phyloP scores from a whole-genome alignment of 2,888 invertebrate genomes.

The Scaptomyza tumidula region DNA sequence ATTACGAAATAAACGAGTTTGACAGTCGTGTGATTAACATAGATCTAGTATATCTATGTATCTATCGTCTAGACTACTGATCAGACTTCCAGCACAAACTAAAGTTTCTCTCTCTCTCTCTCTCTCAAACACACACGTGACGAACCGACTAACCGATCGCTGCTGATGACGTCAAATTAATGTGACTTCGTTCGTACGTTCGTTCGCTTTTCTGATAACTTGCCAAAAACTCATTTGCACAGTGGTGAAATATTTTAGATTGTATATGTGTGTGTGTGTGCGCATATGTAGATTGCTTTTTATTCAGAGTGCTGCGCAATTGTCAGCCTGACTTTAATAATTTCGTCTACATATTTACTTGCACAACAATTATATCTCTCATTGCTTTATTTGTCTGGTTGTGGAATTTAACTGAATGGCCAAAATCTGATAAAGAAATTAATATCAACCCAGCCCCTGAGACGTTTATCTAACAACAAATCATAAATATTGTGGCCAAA shows the following conservation, averaged over 20 bases:
- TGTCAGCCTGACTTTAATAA: slow-evolving; percentile 50
- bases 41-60: slow-evolving; percentile 24
- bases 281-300: slow-evolving; percentile 11
- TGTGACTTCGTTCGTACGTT: slow-evolving; percentile 2
- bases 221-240: slow-evolving; percentile 61
- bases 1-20: slow-evolving; percentile 40
- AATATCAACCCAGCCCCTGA: slow-evolving; percentile 40
- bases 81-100: neutral
- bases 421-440: slow-evolving; percentile 11
- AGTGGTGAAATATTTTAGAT: slow-evolving; percentile 61
- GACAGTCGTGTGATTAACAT: slow-evolving; percentile 39
- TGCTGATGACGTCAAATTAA: slow-evolving; percentile 64
- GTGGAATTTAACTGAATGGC: slow-evolving; percentile 22
- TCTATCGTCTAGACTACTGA: slow-evolving; percentile 9
- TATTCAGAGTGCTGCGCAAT: slow-evolving; percentile 64
- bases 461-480: neutral
- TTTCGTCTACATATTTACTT: slow-evolving; percentile 39
- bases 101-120: neutral
- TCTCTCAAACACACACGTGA: slow-evolving; percentile 47
- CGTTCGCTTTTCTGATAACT: slow-evolving; percentile 44
- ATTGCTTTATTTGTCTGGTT: slow-evolving; percentile 46
- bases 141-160: slow-evolving; percentile 20
- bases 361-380: slow-evolving; percentile 44
- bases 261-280: slow-evolving; percentile 7
- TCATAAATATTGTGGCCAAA: neutral